phyloP scores from a whole-genome alignment of 1,140 invertebrate species.

The Cotesia glomerata region DNA sequence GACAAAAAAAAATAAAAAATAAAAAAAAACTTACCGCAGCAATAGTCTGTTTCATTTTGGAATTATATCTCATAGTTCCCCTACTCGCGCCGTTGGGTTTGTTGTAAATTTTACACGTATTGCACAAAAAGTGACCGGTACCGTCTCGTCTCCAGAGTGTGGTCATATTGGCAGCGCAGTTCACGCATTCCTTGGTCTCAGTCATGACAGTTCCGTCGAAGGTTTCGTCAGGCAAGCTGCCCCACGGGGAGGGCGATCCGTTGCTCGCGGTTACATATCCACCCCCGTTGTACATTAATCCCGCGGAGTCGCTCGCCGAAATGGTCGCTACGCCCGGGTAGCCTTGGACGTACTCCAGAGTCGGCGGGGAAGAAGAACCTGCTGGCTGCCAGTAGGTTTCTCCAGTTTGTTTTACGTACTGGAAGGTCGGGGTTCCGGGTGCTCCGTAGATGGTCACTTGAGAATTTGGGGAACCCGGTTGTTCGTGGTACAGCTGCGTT shows the following conservation, averaged over 20 bases:
- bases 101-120: slow-evolving; percentile 85
- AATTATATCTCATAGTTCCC: slow-evolving; percentile 67
- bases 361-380: slow-evolving; percentile 43
- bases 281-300: slow-evolving; percentile 48
- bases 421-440: slow-evolving; percentile 56
- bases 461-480: slow-evolving; percentile 63
- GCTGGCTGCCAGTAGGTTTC: slow-evolving; percentile 48
- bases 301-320: slow-evolving; percentile 44
- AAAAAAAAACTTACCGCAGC: slow-evolving; percentile 45
- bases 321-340: slow-evolving; percentile 45
- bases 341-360: slow-evolving; percentile 49
- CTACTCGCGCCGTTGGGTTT: slow-evolving; percentile 88
- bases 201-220: slow-evolving; percentile 48
- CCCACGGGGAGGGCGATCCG: slow-evolving; percentile 47
- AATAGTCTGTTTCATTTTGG: slow-evolving; percentile 64
- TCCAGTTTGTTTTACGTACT: slow-evolving; percentile 54
- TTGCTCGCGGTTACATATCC: slow-evolving; percentile 45
- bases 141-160: slow-evolving; percentile 88
- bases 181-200: slow-evolving; percentile 85
- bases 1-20: background rate
- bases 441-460: slow-evolving; percentile 66
- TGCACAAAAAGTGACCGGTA: slow-evolving; percentile 89
- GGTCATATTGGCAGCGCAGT: slow-evolving; percentile 85
- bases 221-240: slow-evolving; percentile 44
- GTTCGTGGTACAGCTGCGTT: slow-evolving; percentile 63